Evolutionary conservation across 2,113 vertebrate genomes (phyloP).

Genomic region (Coracopsis vasa): DNA sequence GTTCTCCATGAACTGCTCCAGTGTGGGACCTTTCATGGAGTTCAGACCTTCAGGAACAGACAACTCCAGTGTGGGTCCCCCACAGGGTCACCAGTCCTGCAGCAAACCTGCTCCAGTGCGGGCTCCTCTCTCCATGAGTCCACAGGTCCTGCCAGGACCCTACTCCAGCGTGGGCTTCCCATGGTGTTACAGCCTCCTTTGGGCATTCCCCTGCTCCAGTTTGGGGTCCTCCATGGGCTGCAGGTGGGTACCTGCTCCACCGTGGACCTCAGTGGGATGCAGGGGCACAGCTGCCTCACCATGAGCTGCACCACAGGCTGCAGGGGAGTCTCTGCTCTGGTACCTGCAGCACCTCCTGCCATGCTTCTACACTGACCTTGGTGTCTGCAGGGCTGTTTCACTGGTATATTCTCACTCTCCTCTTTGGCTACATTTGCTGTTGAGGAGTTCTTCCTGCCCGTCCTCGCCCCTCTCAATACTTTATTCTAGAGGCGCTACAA

Average conservation of each 20-base stretch:
- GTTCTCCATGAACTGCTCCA: neutral
- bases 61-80: neutral
- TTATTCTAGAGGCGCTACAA: fast-evolving
- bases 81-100: neutral
- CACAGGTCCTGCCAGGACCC: neutral
- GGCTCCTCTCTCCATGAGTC: neutral
- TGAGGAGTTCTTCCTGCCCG: neutral
- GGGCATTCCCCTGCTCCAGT: neutral
- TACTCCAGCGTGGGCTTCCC: neutral
- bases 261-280: neutral
- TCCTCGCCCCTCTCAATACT: neutral
- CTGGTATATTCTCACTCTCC: neutral
- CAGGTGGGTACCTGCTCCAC: no score
- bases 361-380: neutral
- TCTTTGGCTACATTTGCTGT: neutral
- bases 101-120: neutral
- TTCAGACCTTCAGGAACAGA: neutral
- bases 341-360: neutral
- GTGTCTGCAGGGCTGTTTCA: neutral
- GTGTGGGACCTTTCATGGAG: fast-evolving
- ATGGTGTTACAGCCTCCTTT: neutral
- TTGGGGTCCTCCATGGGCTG: no score
- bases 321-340: neutral
- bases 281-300: neutral
- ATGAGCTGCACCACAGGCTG: neutral